These are phyloP conservation scores for Aselliscus stoliczkanus DNA, from an alignment of 2,797 vertebrate species.

Conservation along the genomic window DNA sequence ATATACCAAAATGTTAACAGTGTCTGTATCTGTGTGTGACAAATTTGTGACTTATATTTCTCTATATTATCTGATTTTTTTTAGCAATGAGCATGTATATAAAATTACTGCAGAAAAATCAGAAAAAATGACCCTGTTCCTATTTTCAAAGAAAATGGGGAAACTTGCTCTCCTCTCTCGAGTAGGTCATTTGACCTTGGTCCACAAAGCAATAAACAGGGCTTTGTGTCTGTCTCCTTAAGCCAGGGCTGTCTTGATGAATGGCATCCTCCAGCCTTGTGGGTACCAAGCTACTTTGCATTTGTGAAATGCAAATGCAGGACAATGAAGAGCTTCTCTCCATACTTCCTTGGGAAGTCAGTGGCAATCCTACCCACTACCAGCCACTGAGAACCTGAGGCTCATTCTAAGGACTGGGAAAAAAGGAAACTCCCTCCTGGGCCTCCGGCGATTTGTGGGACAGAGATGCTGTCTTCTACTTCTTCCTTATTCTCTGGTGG, in stretches of 20 bases:
- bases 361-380: background rate
- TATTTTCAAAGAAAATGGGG: constrained; percentile 26
- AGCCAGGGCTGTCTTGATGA: constrained; percentile 34
- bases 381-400: background rate
- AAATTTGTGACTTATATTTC: constrained; percentile 18
- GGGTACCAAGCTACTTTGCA: background rate
- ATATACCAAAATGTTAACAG: constrained; percentile 2
- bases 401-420: background rate
- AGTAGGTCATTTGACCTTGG: background rate
- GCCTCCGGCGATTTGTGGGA: background rate
- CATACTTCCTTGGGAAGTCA: constrained; percentile 2
- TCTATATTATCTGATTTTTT: background rate
- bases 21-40: background rate
- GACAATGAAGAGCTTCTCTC: background rate
- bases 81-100: background rate
- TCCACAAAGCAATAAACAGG: constrained; percentile 24
- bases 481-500: background rate
- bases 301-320: constrained; percentile 32
- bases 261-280: background rate
- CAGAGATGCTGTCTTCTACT: background rate
- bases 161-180: background rate
- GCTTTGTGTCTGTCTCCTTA: background rate
- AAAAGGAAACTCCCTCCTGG: background rate
- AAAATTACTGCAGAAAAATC: constrained; percentile 17
- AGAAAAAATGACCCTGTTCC: background rate